phyloP scores from a whole-genome alignment of 2,113 vertebrate genomes.

The Lagenorhynchus albirostris region DNA sequence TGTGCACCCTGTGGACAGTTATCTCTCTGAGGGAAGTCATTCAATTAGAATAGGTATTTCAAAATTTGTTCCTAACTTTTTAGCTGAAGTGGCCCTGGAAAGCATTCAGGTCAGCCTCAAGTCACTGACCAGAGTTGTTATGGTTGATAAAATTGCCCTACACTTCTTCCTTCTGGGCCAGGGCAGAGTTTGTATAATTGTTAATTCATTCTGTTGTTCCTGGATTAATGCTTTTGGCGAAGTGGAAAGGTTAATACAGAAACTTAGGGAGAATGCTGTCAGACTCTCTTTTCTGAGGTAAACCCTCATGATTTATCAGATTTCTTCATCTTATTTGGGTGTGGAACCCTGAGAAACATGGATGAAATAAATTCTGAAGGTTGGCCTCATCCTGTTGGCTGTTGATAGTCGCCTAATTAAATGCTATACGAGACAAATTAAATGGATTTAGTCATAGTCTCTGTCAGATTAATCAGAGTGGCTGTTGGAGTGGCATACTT shows the following conservation, averaged over 20 bases:
- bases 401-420: constrained; percentile 14
- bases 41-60: not conserved
- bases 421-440: not conserved
- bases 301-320: not conserved
- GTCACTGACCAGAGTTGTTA: not conserved
- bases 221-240: not conserved
- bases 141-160: not conserved
- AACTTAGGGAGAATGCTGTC: not conserved
- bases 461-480: constrained; percentile 15
- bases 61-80: not conserved
- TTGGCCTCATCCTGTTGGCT: not conserved
- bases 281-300: constrained; percentile 13
- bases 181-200: not conserved
- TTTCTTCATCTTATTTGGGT: not conserved
- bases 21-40: not conserved
- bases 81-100: not conserved
- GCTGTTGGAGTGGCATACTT: not conserved
- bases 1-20: not conserved
- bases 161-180: not conserved
- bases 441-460: not conserved
- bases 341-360: not conserved
- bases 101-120: not conserved
- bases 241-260: not conserved
- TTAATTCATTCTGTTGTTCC: not conserved
- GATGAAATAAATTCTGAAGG: not conserved